Evolutionary conservation across 1,140 invertebrate genomes (phyloP).

Genomic region (Tetraneura akinire): DNA sequence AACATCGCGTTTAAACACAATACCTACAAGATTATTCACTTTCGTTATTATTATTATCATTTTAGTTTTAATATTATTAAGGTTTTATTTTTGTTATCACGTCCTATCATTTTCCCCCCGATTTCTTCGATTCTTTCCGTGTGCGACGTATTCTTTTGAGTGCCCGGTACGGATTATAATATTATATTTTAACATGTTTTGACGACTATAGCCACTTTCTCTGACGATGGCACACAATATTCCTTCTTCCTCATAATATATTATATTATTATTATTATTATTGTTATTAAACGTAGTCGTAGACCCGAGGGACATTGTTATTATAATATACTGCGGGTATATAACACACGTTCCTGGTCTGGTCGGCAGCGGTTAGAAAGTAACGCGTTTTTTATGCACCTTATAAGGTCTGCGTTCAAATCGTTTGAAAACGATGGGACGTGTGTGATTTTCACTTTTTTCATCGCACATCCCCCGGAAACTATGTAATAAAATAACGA

Average conservation of each 20-base stretch:
- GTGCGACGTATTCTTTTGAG: neutral
- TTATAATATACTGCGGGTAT: neutral
- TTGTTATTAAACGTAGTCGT: no score
- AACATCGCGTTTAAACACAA: no score
- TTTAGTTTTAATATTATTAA: no score
- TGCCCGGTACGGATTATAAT: no score
- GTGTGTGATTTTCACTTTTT: slow-evolving; percentile 41
- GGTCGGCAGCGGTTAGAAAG: slow-evolving; percentile 27
- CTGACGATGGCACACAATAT: slow-evolving; percentile 1
- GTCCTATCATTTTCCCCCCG: no score
- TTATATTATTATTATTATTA: no score
- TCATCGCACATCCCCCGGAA: slow-evolving; percentile 5
- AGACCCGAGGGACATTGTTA: slow-evolving; percentile 5
- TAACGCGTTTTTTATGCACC: slow-evolving; percentile 15
- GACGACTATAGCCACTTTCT: neutral
- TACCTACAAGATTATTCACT: no score
- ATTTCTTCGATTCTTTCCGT: neutral
- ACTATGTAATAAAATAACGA: no score
- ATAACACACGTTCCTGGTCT: no score
- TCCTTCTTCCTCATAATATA: neutral
- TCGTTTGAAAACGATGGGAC: slow-evolving; percentile 38
- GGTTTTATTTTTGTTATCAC: no score
- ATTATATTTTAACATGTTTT: neutral
- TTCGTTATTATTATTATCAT: no score
- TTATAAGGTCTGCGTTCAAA: neutral